Percentiles rank a stretch among this genome's conserved stretches.
These are phyloP conservation scores for Philotrypesis tridentata DNA, from an alignment of 1,140 invertebrate genomes.

Conservation along the genomic window DNA sequence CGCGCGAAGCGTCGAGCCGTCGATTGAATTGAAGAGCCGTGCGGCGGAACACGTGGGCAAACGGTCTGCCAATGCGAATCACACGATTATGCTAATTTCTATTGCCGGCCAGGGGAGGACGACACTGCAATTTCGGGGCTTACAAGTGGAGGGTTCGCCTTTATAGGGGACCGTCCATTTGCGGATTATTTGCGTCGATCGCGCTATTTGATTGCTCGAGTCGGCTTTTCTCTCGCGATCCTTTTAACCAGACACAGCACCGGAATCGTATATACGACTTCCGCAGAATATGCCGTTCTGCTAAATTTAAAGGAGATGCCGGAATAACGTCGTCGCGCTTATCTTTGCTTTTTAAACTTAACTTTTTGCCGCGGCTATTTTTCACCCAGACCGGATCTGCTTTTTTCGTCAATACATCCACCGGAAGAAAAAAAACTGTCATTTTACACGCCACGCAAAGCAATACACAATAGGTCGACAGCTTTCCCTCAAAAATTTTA, in stretches of 20 bases:
- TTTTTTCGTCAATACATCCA: no score
- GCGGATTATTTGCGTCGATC: slow-evolving; percentile 14
- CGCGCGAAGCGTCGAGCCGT: not conserved
- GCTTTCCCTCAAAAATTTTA: not conserved
- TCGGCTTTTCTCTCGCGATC: not conserved
- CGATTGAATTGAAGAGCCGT: not conserved
- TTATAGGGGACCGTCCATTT: not conserved
- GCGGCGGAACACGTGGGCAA: not conserved
- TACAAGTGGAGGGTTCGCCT: slow-evolving; percentile 14
- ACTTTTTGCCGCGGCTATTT: no score
- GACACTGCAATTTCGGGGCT: slow-evolving; percentile 16
- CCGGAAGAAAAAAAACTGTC: no score
- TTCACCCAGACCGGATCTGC: no score
- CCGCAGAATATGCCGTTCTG: not conserved
- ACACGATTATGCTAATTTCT: slow-evolving; percentile 37
- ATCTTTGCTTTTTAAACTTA: no score
- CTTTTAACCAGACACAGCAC: not conserved
- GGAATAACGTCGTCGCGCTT: no score
- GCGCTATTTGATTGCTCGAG: not conserved
- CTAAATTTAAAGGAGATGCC: not conserved
- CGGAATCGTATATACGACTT: no score
- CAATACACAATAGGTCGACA: no score
- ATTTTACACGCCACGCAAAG: no score
- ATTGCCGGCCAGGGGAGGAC: not conserved
- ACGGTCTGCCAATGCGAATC: slow-evolving; percentile 34